Conservation (phyloP, 1,140 invertebrate species). For the Pollicipes pollicipes region DNA sequence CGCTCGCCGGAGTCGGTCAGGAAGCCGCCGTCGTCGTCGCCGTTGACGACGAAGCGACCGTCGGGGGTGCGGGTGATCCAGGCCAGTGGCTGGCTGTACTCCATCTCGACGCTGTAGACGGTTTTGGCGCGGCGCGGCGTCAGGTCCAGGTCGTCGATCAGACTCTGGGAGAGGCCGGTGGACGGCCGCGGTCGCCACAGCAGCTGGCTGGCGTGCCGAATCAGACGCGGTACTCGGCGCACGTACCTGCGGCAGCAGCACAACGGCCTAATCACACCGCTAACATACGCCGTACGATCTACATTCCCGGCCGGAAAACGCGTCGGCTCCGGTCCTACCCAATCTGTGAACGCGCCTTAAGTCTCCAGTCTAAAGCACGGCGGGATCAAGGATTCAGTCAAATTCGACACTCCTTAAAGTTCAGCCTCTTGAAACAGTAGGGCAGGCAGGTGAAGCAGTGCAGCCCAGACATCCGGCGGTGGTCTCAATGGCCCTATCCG, state of each 20-base stretch:
- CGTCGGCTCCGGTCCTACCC: no score
- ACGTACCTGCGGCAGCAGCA: background rate
- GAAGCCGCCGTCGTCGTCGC: constrained; percentile 5
- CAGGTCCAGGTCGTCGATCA: background rate
- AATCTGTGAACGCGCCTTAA: no score
- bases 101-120: constrained; percentile 22
- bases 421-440: no score
- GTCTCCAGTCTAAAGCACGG: no score
- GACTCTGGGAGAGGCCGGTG: background rate
- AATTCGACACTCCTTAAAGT: no score
- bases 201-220: background rate
- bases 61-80: constrained; percentile 50
- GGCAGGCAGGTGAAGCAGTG: no score
- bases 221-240: background rate
- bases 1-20: constrained; percentile 16
- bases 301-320: no score
- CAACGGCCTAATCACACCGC: no score
- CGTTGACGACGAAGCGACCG: constrained; percentile 41
- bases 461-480: no score
- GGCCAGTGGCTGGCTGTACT: constrained; percentile 30
- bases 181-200: background rate
- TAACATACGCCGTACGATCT: no score
- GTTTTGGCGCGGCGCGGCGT: background rate
- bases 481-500: no score
- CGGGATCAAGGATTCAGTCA: no score